Evolutionary conservation across 2,888 invertebrate species (phyloP).

Genomic region (Pogonocherus hispidulus): DNA sequence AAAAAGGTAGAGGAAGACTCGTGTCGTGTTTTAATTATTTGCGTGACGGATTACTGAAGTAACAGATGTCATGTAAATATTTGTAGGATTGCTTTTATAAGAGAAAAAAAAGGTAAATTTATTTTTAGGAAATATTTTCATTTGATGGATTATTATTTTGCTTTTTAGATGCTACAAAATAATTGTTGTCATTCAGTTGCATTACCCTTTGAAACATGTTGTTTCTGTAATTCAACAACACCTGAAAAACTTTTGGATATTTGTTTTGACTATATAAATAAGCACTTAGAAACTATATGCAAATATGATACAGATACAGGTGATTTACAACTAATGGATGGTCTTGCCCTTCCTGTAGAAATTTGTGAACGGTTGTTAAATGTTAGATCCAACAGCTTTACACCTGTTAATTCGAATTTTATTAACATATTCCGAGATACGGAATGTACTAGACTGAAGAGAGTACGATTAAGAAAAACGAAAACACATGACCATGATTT

Average conservation of each 20-base stretch:
- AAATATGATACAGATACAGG: slow-evolving; percentile 61
- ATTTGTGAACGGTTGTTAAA: slow-evolving; percentile 80
- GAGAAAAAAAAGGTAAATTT: slow-evolving; percentile 32
- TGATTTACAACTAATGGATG: slow-evolving; percentile 73
- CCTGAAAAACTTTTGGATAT: slow-evolving; percentile 77
- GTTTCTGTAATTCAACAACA: slow-evolving; percentile 64
- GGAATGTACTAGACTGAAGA: slow-evolving; percentile 77
- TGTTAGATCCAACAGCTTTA: slow-evolving; percentile 70
- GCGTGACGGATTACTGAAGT: slow-evolving; percentile 27
- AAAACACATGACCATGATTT: slow-evolving; percentile 81
- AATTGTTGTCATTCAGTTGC: slow-evolving; percentile 65
- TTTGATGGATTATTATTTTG: slow-evolving; percentile 2
- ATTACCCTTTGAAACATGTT: slow-evolving; percentile 65
- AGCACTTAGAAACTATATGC: slow-evolving; percentile 76
- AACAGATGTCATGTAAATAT: slow-evolving; percentile 34
- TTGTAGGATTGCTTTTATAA: slow-evolving; percentile 19
- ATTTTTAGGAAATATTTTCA: slow-evolving; percentile 11
- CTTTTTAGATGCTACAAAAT: slow-evolving; percentile 50
- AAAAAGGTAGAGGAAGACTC: slow-evolving; percentile 27
- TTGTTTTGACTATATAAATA: slow-evolving; percentile 75
- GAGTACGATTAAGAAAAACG: slow-evolving; percentile 79
- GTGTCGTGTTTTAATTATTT: slow-evolving; percentile 7
- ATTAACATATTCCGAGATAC: slow-evolving; percentile 80
- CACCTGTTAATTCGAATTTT: slow-evolving; percentile 75
- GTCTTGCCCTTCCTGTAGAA: slow-evolving; percentile 78